Evolutionary conservation across 1,140 invertebrate species (phyloP), one percentile per base, ranked within the genome.

Genomic region (Brachionus paranguensis): DNA sequence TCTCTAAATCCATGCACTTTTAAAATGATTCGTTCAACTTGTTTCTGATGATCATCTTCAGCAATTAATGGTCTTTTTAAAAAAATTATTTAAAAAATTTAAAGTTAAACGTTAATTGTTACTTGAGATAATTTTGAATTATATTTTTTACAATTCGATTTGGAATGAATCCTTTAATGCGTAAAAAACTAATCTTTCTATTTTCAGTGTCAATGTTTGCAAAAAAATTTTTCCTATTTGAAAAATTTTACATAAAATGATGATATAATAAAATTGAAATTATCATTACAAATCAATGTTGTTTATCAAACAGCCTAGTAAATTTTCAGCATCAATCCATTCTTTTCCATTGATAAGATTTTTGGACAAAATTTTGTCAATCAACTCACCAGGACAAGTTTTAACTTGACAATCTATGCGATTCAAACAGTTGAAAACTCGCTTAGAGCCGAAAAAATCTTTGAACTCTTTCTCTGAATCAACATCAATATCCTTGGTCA

Each of bases 1-100:
- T 76, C 72, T 17, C 45, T 47, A 11, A 76, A 76, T 8, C 72
- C 72, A 29, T 76, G 72, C 10, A 76, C 45, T 76, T 76, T 76
- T 27, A 76, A 50, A n/a, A 76, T 7, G 5, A 76, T 24, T 14
- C 72, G 17, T 47, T n/a, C 68, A 24, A 20, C 17, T 5, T 43
- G 10, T 11, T 50, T 27, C 2, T 76, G 17, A 27, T 76, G 17
- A 27, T 29, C 27, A 50, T 76, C 45, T 0, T 76, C 33, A 12
- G 37, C 72, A 53, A 76, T 50, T 37, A 76, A 47, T 3, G 43
- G 8, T 3, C 72, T 76, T 45, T n/a, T 27, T 14, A 70, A 50
- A 47, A 47, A 76, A 53, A 27, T 27, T 50, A 11, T 4, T 47
- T 0, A 27, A 47, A 27, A 12, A 50, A 50, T 50, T 12, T 20